phyloP scores from a whole-genome alignment of 2,888 invertebrate species.

The Eupithecia dodoneata region DNA sequence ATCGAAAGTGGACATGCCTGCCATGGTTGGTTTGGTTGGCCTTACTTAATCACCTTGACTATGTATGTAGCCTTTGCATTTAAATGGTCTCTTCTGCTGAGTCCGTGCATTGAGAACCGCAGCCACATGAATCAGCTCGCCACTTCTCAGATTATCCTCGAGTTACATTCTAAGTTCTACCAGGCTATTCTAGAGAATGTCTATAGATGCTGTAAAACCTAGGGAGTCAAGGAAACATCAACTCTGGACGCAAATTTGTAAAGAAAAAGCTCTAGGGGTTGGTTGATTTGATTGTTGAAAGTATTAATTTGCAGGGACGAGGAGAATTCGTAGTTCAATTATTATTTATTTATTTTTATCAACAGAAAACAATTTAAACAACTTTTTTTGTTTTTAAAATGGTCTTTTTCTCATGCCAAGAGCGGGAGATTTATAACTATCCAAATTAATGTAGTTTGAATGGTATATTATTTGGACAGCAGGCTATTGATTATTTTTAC shows the following conservation, averaged over 20 bases:
- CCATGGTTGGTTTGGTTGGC: too few relatives aligned
- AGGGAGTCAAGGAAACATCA: conserved; percentile 11
- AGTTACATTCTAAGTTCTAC: conserved; percentile 54
- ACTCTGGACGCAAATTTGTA: conserved; percentile 4
- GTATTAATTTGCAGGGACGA: too few relatives aligned
- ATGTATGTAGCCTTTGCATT: neutral
- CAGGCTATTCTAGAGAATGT: conserved; percentile 50
- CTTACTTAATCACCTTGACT: neutral
- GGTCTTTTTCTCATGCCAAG: too few relatives aligned
- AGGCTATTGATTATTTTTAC: too few relatives aligned
- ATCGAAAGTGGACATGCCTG: too few relatives aligned
- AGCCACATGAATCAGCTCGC: conserved; percentile 63
- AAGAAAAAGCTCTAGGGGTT: neutral
- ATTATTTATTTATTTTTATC: too few relatives aligned
- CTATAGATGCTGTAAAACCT: conserved; percentile 15
- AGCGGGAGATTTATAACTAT: too few relatives aligned
- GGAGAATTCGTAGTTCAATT: neutral
- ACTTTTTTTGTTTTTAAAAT: too few relatives aligned
- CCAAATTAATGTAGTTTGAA: too few relatives aligned
- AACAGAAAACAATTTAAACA: too few relatives aligned
- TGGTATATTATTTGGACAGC: too few relatives aligned
- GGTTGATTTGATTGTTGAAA: neutral
- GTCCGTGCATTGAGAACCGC: conserved; percentile 23
- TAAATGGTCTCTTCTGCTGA: conserved; percentile 6
- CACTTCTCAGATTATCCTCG: conserved; percentile 51